Evolutionary conservation across 1,140 invertebrate species (phyloP).

Genomic region (Grapholita molesta): DNA sequence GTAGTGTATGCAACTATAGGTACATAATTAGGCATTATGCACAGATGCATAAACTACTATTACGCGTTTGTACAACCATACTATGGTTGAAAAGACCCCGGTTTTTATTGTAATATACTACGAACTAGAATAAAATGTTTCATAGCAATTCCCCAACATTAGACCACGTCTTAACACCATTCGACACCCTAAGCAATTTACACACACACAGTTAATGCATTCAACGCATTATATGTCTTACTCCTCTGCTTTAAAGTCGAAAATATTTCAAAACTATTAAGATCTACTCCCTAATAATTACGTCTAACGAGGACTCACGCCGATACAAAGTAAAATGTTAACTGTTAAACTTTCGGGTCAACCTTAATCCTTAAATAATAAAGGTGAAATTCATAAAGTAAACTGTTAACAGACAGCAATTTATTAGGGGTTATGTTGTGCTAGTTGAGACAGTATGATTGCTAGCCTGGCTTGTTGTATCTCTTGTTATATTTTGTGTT

Average conservation of each 20-base stretch:
- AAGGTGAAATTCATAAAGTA: background rate
- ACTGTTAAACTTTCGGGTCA: background rate
- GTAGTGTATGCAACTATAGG: too few relatives aligned
- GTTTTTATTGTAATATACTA: too few relatives aligned
- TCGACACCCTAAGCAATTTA: background rate
- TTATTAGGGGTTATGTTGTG: background rate
- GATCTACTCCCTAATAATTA: slow-evolving; percentile 34
- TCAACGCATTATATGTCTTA: slow-evolving; percentile 27
- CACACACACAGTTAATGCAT: background rate
- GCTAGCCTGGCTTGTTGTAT: background rate
- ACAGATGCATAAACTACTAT: too few relatives aligned
- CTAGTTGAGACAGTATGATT: background rate
- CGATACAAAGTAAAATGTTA: slow-evolving; percentile 21
- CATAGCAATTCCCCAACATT: background rate
- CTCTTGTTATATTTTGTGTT: too few relatives aligned
- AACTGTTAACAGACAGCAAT: background rate
- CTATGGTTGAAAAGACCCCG: too few relatives aligned
- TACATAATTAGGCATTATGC: too few relatives aligned
- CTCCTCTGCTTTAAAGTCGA: slow-evolving; percentile 22
- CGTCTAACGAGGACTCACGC: slow-evolving; percentile 40
- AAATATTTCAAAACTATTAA: background rate
- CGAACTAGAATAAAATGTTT: too few relatives aligned
- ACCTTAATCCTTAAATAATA: background rate
- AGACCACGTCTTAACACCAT: background rate
- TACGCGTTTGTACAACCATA: too few relatives aligned